Evolutionary conservation across 2,888 invertebrate species (phyloP), one percentile per base, ranked within the genome.

Genomic region (Therioaphis trifolii): DNA sequence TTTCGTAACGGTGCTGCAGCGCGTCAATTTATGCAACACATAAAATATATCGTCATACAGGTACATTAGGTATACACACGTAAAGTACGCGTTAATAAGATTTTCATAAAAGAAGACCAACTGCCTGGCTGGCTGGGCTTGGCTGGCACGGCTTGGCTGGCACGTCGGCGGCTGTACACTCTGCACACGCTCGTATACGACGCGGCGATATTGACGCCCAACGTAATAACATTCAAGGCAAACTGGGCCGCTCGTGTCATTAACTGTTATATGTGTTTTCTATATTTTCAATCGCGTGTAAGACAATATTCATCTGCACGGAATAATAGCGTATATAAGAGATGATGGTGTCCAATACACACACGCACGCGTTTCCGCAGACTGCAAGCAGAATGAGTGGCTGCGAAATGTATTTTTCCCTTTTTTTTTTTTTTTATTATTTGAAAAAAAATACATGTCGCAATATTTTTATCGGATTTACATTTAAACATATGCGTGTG

Each of bases 1-100:
- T 43, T 43, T 75, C 58, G 58, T 29, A 75, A 75, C 61, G 61
- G 43, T 35, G n/a, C n/a, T n/a, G n/a, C n/a, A n/a, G 18, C 14
- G 2, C 27, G 40, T 58, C 40, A 61, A 43, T 75, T 61, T 75
- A 40, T 75, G 43, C 58, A 61, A 43, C 27, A 58, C n/a, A n/a
- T n/a, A n/a, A n/a, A 49, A 58, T 58, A 40, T 29, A 52, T 29
- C 43, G 29, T 14, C 71, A 24, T 40, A 58, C 5, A 4, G 21
- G 5, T 58, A 15, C 15, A 15, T 55, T 29, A 71, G 5, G 11
- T 18, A 43, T 21, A 40, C n/a, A n/a, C n/a, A n/a, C n/a, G n/a
- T n/a, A n/a, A n/a, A n/a, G n/a, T n/a, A n/a, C n/a, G n/a, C n/a
- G n/a, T n/a, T n/a, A n/a, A n/a, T n/a, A n/a, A n/a, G n/a, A n/a